Conservation (phyloP, 1,140 invertebrate genomes). For the Nasonia longicornis region DNA sequence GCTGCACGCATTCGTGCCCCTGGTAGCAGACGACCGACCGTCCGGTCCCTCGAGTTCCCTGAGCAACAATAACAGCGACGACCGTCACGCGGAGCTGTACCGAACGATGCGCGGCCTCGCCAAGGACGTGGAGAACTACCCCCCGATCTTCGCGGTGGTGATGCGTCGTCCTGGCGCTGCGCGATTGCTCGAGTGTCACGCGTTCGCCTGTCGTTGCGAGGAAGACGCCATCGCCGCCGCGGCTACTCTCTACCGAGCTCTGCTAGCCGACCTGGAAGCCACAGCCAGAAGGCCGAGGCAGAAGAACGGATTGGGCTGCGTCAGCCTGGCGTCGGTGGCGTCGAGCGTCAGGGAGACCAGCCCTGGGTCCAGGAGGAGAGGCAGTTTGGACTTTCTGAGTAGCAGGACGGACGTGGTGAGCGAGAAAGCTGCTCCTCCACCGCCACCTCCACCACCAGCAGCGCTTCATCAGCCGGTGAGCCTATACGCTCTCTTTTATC, state of each 20-base stretch:
- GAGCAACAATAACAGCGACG: conserved; percentile 51
- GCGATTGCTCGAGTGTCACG: conserved; percentile 88
- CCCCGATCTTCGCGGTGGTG: conserved; percentile 90
- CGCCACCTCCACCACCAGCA: conserved; percentile 11
- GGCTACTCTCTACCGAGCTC: conserved; percentile 87
- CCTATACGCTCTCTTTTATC: background rate
- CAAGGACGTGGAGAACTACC: conserved; percentile 72
- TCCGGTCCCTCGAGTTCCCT: background rate
- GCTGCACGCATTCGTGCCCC: conserved; percentile 83
- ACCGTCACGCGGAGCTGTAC: conserved; percentile 66
- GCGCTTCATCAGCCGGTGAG: background rate
- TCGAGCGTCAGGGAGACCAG: conserved; percentile 62
- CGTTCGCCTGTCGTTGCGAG: conserved; percentile 87
- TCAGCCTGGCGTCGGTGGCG: conserved; percentile 72
- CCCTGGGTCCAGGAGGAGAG: background rate
- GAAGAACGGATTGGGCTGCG: conserved; percentile 78
- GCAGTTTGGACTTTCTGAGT: background rate
- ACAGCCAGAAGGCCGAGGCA: conserved; percentile 71
- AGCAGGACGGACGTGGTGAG: background rate
- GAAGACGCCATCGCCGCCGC: conserved; percentile 92
- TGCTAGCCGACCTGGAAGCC: conserved; percentile 82
- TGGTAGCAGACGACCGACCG: conserved; percentile 79
- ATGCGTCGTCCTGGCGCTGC: conserved; percentile 85
- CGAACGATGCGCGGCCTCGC: conserved; percentile 63
- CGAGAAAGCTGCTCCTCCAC: background rate